These are phyloP conservation scores for Orthosia gothica DNA, from an alignment of 2,888 invertebrate species.

Conservation along the genomic window DNA sequence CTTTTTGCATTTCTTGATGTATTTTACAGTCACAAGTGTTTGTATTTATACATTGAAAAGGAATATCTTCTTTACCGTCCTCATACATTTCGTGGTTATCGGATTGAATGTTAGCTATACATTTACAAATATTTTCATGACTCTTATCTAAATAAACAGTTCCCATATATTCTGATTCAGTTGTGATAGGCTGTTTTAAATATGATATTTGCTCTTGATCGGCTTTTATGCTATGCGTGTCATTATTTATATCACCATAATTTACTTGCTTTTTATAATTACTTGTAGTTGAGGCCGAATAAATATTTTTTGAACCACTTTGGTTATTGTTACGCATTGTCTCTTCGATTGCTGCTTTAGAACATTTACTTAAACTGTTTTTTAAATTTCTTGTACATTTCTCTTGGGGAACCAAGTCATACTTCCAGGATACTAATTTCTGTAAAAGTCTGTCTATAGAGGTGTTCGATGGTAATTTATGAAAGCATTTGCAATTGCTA, in stretches of 20 bases:
- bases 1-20: slow-evolving; percentile 43
- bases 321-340: slow-evolving; percentile 5
- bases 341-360: slow-evolving; percentile 41
- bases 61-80: slow-evolving; percentile 38
- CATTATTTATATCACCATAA: slow-evolving; percentile 11
- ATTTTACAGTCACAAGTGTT: slow-evolving; percentile 69
- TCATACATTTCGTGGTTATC: slow-evolving; percentile 25
- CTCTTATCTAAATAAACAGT: slow-evolving; percentile 83
- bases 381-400: slow-evolving; percentile 35
- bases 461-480: slow-evolving; percentile 83
- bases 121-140: slow-evolving; percentile 76
- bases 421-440: slow-evolving; percentile 77
- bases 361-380: slow-evolving; percentile 44
- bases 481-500: slow-evolving; percentile 80
- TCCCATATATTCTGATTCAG: slow-evolving; percentile 82
- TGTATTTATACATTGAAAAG: slow-evolving; percentile 70
- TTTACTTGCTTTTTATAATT: slow-evolving; percentile 17
- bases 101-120: slow-evolving; percentile 50
- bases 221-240: slow-evolving; percentile 4
- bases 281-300: slow-evolving; percentile 9
- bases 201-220: slow-evolving; percentile 5
- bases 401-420: slow-evolving; percentile 64
- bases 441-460: slow-evolving; percentile 84
- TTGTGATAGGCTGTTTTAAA: slow-evolving; percentile 48
- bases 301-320: slow-evolving; percentile 32